A percentile compares a stretch with the other conserved stretches of the same genome.
Evolutionary conservation across 2,888 invertebrate species (phyloP).

Genomic region (Sepiola atlantica): DNA sequence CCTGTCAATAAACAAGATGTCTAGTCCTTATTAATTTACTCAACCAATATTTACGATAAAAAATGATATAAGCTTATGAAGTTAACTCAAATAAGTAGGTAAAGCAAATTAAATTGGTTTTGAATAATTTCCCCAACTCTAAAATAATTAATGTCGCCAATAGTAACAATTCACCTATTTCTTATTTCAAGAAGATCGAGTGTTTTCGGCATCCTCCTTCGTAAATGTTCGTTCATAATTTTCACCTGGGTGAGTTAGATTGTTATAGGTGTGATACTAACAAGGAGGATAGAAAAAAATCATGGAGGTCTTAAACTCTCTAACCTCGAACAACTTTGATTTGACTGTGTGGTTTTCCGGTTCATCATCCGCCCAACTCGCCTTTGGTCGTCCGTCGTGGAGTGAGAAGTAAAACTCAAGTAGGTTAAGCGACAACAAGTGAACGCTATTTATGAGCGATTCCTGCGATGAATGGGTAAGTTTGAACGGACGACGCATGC

Average conservation of each 20-base stretch:
- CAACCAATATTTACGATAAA: too few species aligned
- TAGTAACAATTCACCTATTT: too few species aligned
- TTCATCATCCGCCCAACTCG: not conserved
- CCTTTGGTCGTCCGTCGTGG: not conserved
- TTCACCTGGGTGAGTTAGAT: not conserved
- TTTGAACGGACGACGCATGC: not conserved
- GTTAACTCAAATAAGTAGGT: too few species aligned
- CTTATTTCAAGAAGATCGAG: too few species aligned
- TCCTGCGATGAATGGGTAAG: not conserved
- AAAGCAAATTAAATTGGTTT: too few species aligned
- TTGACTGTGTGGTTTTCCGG: not conserved
- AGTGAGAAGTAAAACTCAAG: not conserved
- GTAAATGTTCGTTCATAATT: not conserved
- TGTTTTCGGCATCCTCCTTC: too few species aligned
- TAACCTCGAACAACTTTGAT: not conserved
- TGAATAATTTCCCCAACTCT: too few species aligned
- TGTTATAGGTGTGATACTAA: not conserved
- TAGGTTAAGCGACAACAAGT: not conserved
- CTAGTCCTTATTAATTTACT: too few species aligned
- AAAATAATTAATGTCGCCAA: too few species aligned
- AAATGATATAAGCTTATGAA: too few species aligned
- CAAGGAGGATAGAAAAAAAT: too few species aligned
- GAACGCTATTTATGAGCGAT: constrained; percentile 32
- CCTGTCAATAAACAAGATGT: too few species aligned
- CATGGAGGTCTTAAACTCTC: not conserved